Evolutionary conservation across 2,888 invertebrate genomes (phyloP).

Genomic region (Ceramica pisi): DNA sequence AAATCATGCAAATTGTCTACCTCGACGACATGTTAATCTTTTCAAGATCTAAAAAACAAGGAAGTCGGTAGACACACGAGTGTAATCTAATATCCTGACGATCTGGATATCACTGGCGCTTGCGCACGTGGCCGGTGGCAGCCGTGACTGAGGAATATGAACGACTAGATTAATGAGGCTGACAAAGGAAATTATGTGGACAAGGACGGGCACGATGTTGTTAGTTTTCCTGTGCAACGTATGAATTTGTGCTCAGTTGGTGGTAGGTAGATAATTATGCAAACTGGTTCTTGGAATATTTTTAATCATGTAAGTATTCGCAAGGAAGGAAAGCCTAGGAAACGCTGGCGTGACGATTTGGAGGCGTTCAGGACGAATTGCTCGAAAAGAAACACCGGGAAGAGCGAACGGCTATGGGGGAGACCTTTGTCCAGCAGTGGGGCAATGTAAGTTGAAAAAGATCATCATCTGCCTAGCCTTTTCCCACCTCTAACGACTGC

Average conservation of each 20-base stretch:
- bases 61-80: constrained; percentile 9
- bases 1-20: neutral
- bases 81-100: constrained; percentile 18
- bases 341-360: no score
- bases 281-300: neutral
- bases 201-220: constrained; percentile 40
- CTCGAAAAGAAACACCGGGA: no score
- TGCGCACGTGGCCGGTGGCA: constrained; percentile 11
- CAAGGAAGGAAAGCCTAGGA: no score
- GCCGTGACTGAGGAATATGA: constrained; percentile 51
- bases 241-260: neutral
- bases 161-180: constrained; percentile 51
- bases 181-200: constrained; percentile 50
- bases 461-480: no score
- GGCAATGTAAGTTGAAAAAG: no score
- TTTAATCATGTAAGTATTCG: no score
- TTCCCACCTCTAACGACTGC: no score
- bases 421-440: no score
- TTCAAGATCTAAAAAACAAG: neutral
- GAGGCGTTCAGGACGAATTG: no score
- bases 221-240: constrained; percentile 32
- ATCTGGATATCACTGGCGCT: constrained; percentile 27
- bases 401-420: no score
- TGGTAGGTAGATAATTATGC: neutral
- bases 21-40: neutral